Evolutionary conservation across 2,113 vertebrate species (phyloP).

Genomic region (Semnornis frantzii): DNA sequence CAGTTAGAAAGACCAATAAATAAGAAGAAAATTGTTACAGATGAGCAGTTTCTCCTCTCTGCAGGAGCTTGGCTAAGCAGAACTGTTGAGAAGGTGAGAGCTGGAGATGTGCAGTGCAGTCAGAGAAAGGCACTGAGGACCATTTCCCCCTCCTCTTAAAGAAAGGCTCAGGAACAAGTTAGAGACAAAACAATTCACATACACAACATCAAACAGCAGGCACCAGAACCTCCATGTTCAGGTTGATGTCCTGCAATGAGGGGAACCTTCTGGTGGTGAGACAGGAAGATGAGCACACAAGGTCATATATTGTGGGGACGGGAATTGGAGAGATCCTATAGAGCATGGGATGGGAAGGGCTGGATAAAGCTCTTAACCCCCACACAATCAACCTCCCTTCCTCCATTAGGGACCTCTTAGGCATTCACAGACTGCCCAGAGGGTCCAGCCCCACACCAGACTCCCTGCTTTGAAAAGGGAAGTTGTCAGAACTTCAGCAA

Average conservation of each 20-base stretch:
- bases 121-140: slow-evolving; percentile 75
- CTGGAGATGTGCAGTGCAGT: slow-evolving; percentile 27
- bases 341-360: neutral
- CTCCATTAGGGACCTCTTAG: neutral
- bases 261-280: neutral
- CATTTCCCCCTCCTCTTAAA: slow-evolving; percentile 36
- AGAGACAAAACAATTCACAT: neutral
- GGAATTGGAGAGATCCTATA: neutral
- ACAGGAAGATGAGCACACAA: neutral
- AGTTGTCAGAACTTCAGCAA: neutral
- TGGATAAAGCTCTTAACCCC: neutral
- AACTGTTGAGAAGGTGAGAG: slow-evolving; percentile 7
- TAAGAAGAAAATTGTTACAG: slow-evolving; percentile 26
- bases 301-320: neutral
- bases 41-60: neutral
- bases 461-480: neutral
- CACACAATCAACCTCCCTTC: neutral
- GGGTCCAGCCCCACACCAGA: neutral
- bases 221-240: neutral
- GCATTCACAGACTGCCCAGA: neutral
- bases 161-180: slow-evolving; percentile 35
- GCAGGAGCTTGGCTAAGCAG: neutral
- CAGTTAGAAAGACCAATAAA: slow-evolving; percentile 47
- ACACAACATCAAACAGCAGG: neutral
- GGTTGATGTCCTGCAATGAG: neutral